phyloP scores from a whole-genome alignment of 2,888 invertebrate species.

The Timandra comae region DNA sequence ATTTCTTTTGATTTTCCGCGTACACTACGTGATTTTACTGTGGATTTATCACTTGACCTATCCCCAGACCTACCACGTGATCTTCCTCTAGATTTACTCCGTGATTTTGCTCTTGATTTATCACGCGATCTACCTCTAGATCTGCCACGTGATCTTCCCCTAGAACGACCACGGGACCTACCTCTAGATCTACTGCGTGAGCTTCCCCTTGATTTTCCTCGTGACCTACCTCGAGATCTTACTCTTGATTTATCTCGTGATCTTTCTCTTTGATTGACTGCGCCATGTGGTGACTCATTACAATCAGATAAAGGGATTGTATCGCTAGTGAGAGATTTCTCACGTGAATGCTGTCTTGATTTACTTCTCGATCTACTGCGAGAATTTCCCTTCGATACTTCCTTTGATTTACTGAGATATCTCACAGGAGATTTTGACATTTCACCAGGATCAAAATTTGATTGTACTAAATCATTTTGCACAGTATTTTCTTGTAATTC shows the following conservation, averaged over 20 bases:
- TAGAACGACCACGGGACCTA: slow-evolving; percentile 10
- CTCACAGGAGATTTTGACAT: too few species aligned
- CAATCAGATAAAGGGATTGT: too few species aligned
- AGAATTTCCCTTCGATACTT: too few species aligned
- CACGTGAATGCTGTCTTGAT: too few species aligned
- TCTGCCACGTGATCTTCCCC: slow-evolving; percentile 12
- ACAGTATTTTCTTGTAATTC: too few species aligned
- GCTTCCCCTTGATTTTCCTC: slow-evolving; percentile 6
- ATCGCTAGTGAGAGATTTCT: too few species aligned
- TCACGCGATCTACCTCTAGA: slow-evolving; percentile 18
- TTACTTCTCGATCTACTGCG: slow-evolving; percentile 9
- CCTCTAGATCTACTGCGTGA: slow-evolving; percentile 7
- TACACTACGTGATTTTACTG: too few species aligned
- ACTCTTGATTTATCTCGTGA: slow-evolving; percentile 4
- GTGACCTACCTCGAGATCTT: slow-evolving; percentile 1
- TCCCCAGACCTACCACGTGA: slow-evolving; percentile 10
- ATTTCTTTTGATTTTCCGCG: slow-evolving; percentile 13
- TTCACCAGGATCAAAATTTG: too few species aligned
- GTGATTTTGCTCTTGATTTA: slow-evolving; percentile 8
- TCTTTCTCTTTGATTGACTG: too few species aligned
- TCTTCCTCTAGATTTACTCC: slow-evolving; percentile 5
- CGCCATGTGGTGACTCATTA: too few species aligned
- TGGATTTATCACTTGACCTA: slow-evolving; percentile 1
- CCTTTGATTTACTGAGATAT: too few species aligned
- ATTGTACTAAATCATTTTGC: too few species aligned